Base-by-base conservation (phyloP, 2,797 vertebrate species). In the Chelon labrosus region DNA sequence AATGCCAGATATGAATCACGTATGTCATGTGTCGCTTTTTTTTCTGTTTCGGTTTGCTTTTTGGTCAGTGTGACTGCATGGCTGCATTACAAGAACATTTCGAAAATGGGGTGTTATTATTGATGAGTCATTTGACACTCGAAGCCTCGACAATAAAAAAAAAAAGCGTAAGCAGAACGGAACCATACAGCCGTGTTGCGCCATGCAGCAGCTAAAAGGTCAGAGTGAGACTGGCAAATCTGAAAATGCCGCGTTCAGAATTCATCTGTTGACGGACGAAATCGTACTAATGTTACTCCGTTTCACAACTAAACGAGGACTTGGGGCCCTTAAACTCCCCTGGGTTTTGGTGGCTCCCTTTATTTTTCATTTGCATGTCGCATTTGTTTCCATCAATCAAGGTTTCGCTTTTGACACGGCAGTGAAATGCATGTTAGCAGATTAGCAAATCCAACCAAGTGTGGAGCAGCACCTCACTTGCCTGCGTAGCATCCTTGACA, bases 1-100 rank as follows among this genome's bases (percentile, higher is more conserved):
- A 89, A 88, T 84, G 71, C 54, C 80, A 81, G 62, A 86, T 78
- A 58, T 35, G n/a, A 80, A 77, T 76, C 77, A 65, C 73, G 86
- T 73, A 65, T 76, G 31, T 71, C 71, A 86, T 58, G 52, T 67
- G 25, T 69, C 73, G 42, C 47, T 57, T 55, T 61, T 54, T n/a
- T 4, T 8, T 11, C n/a, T 8, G 22, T 64, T 74, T 70, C 53
- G 19, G 14, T 59, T 39, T 52, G 27, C 17, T 39, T 70, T 81
- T 57, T 61, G 17, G 44, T 49, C n/a, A 46, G 17, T 38, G 27
- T 54, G 55, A 52, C 63, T 73, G n/a, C 37, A 31, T 75, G 49
- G 61, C 52, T 31, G 37, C 62, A 51, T 55, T 54, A 3, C 31
- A 31, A 51, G 9, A n/a, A 14, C n/a, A 39, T 38, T 41, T 75